phyloP scores from a whole-genome alignment of 1,140 invertebrate species.

The Saxidomus purpurata region DNA sequence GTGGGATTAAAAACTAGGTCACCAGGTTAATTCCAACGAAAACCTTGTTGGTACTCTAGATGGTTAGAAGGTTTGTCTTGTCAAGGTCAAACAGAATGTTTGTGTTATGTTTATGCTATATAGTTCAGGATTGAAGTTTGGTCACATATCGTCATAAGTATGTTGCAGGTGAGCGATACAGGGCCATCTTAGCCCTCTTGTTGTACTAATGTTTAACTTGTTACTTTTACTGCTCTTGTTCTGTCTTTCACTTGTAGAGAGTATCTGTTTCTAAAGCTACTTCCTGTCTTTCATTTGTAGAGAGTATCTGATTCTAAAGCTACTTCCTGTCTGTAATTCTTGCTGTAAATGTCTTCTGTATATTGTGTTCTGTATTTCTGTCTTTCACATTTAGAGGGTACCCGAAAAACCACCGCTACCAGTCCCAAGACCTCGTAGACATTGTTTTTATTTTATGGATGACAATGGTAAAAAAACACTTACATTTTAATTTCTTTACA shows the following conservation, averaged over 20 bases:
- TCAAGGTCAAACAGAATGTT: too few relatives aligned
- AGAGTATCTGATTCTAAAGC: neutral
- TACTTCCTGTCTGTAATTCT: neutral
- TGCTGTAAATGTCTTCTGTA: neutral
- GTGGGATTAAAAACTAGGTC: too few relatives aligned
- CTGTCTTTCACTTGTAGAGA: neutral
- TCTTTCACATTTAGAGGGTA: neutral
- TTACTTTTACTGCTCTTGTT: neutral
- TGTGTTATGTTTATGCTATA: too few relatives aligned
- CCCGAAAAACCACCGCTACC: neutral
- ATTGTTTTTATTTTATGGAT: constrained; percentile 25
- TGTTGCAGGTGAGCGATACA: too few relatives aligned
- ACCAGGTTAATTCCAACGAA: too few relatives aligned
- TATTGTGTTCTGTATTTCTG: neutral
- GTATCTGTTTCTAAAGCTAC: neutral
- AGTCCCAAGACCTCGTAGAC: constrained; percentile 3
- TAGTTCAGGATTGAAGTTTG: too few relatives aligned
- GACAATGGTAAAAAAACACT: constrained; percentile 5
- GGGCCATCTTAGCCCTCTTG: too few relatives aligned
- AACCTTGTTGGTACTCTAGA: too few relatives aligned
- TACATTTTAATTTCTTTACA: too few relatives aligned
- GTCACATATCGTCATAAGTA: too few relatives aligned
- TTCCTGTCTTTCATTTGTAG: neutral
- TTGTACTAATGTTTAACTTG: too few relatives aligned
- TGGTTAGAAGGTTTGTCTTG: too few relatives aligned